Evolutionary conservation across 2,888 invertebrate species (phyloP), one percentile per base, ranked within the genome.

Genomic region (Ochlodes sylvanus): DNA sequence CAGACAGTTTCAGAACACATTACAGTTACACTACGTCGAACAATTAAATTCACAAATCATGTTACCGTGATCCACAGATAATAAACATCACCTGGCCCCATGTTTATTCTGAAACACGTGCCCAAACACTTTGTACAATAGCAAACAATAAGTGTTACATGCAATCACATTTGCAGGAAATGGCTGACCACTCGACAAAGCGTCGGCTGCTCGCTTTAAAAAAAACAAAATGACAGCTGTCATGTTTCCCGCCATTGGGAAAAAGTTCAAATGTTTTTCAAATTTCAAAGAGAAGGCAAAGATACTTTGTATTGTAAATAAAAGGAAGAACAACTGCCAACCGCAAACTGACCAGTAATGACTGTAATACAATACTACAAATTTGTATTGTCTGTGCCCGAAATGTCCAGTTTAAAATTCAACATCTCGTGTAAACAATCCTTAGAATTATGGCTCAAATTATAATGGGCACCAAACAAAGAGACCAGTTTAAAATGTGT

Each of bases 281-380:
- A 54, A 54, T 41, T 42, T 21, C 9, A 32, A 54, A 54, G 27
- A 32, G 19, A 54, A 66, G n/a, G 60, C 47, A 70, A 68, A 65
- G 64, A 73, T 52, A 62, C 60, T 44, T 44, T 60, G 52, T 44
- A 15, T 62, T 68, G 55, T 56, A 19, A 68, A 72, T 57, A 63
- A 67, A 74, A 72, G 71, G 76, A 78, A 77, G 71, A 77, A 83
- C 87, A 89, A 84, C 85, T 86, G 86, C 83, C 83, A 83, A 89
- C 91, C 91, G 77, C 90, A 91, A 83, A 77, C 73, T 76, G 77
- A 76, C 78, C 78, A 71, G 70, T 77, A 78, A 78, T 77, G 73
- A 75, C 72, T 70, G 66, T 69, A 71, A 69, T 67, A 75, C 73
- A 75, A 74, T 75, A 74, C 74, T 71, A 50, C 56, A 60, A 44